Evolutionary conservation across 1,140 invertebrate species (phyloP), one percentile per base, ranked within the genome.

Genomic region (Carposina sasakii): DNA sequence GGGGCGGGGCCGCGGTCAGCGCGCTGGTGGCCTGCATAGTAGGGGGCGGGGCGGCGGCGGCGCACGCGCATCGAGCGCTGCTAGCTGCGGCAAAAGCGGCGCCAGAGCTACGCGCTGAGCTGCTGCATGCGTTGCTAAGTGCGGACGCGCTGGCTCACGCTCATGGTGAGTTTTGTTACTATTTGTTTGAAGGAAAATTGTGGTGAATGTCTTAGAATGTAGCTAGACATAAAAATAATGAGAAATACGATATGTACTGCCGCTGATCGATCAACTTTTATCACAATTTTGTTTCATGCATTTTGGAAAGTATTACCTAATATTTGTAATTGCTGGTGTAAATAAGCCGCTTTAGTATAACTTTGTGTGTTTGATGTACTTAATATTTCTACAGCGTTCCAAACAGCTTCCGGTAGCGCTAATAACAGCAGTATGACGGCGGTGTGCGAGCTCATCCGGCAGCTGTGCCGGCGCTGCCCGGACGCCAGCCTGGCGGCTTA

Each of bases 391-490:
- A 9, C 59, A 84, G 77, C 76, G 24, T 82, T 79, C 60, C 75
- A 81, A 34, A 46, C 49, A 23, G 44, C 64, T 19, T 39, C 42
- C 22, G 45, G 40, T 19, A 56, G 51, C 16, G 63, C 54, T 36
- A 48, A 49, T 19, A 57, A 55, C 54, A 60, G 66, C 58, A 85
- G 86, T 16, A 73, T 89, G 44, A 91, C 94, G 65, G 90, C 92
- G 21, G 91, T 94, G 13, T 92, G 94, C 55, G 93, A 94, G 81
- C 83, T 96, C 33, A 81, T 95, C 15, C 92, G 92, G 59, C 90
- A 93, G 67, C 81, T 96, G 16, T 95, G 94, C 56, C 90, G 88
- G 86, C 55, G 86, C 88, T 66, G 76, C 71, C 10, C 85, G 76
- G 52, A 83, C 81, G 63, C 62, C 53, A 52, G 69, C 49, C 53